phyloP scores from a whole-genome alignment of 2,888 invertebrate species.

The Drosophila infuscata region DNA sequence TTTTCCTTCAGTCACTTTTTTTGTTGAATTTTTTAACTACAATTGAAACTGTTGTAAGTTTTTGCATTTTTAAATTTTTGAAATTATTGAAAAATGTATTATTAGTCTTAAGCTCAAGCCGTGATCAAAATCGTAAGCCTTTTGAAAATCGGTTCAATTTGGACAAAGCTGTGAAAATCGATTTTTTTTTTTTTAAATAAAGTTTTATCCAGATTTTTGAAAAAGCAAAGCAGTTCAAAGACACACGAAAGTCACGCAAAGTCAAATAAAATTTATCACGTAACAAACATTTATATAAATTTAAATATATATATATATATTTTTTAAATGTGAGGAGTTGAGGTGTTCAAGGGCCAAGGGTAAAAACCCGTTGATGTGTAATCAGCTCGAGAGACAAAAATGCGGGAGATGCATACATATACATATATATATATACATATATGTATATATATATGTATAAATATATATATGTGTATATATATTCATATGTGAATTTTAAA shows the following conservation, averaged over 20 bases:
- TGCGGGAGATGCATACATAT: constrained; percentile 6
- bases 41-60: background rate
- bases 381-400: background rate
- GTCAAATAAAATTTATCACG: constrained; percentile 70
- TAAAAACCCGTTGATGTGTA: constrained; percentile 14
- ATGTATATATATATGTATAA: background rate
- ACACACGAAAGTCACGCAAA: constrained; percentile 69
- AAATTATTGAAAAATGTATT: no score
- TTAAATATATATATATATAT: constrained; percentile 55
- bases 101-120: no score
- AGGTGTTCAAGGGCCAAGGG: background rate
- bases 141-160: background rate
- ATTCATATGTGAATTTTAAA: constrained; percentile 48
- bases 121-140: background rate
- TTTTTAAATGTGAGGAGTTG: constrained; percentile 10
- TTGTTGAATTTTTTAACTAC: background rate
- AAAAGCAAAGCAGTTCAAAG: constrained; percentile 51
- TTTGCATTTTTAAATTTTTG: no score
- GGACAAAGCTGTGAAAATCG: background rate
- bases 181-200: background rate
- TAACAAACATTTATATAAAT: constrained; percentile 60
- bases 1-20: background rate
- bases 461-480: background rate
- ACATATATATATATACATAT: background rate
- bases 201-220: background rate